Base-by-base conservation (phyloP, 2,888 invertebrate species). In the Ptilodon capucinus region DNA sequence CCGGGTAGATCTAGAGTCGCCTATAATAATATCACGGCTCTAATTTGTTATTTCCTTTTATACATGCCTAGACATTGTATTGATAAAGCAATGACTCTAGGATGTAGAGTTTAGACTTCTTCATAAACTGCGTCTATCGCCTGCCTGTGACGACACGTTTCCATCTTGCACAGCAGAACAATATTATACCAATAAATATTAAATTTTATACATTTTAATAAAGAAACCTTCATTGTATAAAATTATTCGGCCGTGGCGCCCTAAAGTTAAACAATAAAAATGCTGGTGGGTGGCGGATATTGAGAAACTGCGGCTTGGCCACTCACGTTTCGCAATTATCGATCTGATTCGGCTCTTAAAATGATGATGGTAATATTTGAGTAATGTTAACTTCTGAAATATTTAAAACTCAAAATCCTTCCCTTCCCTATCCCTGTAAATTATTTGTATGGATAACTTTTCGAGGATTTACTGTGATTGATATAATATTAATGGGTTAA, bases 281-380 rank as follows among this genome's bases (percentile, higher is more conserved):
- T 50, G 46, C 47, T 47, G 46, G 81, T 81, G 79, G 81, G 80
- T 69, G 76, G 73, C 72, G 76, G 75, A 78, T 74, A 73, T 80
- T 81, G 67, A 61, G 79, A 74, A 73, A 81, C 66, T 25, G 48
- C 46, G 59, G 41, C 52, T 60, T 46, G 63, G 57, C 63, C 66
- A 62, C 57, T 59, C 60, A 60, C 56, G 67, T 79, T 77, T 79
- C 68, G 74, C 71, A 77, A 78, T 74, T 74, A 81, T 80, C 64
- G 80, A 78, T 79, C 71, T 61, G 54, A 66, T 64, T 65, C 53
- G 55, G 48, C 47, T 57, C 51, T 64, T 60, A 48, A 49, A 48
- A 59, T 58, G 58, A 55, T 47, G 36, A 34, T 47, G 46, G 42
- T 47, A 47, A 43, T 6, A 23, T 17, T 34, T 21, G 2, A 21